A percentile compares a stretch with the other conserved stretches of the same genome.
Conservation (phyloP, 2,888 invertebrate genomes). For the Lasioglossum lativentre region DNA sequence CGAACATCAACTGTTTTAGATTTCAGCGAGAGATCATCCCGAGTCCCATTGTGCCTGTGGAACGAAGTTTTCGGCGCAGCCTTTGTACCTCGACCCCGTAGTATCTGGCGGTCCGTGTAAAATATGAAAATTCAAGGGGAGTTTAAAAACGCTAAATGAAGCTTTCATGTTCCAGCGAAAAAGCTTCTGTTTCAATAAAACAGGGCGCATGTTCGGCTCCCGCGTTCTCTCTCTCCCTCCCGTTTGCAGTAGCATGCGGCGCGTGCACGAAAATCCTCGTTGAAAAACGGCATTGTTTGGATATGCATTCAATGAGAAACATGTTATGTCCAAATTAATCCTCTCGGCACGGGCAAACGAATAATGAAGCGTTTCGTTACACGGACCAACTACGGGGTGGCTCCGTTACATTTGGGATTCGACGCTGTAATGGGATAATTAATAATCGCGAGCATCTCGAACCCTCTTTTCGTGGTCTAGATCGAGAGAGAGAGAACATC, state of each 20-base stretch:
- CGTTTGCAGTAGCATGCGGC: not conserved
- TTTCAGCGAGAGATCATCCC: not conserved
- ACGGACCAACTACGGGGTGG: not conserved
- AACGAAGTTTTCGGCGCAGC: not conserved
- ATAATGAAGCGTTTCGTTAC: not conserved
- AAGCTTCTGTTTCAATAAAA: not conserved
- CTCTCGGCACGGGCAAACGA: not conserved
- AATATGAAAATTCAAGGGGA: slow-evolving; percentile 9
- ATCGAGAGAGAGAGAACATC: too few relatives aligned
- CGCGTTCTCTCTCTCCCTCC: not conserved
- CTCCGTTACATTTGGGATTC: not conserved
- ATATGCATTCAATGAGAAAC: not conserved
- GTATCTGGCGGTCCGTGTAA: not conserved
- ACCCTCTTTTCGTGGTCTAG: not conserved
- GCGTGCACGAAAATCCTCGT: not conserved
- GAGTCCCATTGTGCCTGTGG: not conserved
- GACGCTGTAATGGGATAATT: not conserved
- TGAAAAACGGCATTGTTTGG: not conserved
- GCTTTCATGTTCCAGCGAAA: not conserved
- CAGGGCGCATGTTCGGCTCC: not conserved
- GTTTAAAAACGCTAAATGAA: slow-evolving; percentile 11
- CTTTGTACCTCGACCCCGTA: not conserved
- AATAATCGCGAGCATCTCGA: not conserved
- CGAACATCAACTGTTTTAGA: not conserved
- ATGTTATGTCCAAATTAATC: slow-evolving; percentile 18